These are phyloP conservation scores for Acanthopagrus latus DNA, from an alignment of 2,797 vertebrate species.

Conservation along the genomic window DNA sequence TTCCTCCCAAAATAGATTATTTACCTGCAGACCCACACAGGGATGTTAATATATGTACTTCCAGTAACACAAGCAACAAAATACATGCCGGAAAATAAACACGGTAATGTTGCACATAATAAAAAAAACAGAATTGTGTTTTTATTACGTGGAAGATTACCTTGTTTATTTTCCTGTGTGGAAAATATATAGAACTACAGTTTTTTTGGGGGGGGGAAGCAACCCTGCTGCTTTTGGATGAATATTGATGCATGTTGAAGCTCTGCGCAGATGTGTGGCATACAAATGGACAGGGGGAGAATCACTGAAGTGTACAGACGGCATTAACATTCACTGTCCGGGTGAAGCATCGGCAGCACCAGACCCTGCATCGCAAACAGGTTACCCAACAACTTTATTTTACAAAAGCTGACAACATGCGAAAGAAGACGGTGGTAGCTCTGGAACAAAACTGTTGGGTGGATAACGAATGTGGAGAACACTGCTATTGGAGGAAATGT, in stretches of 20 bases:
- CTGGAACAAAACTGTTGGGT: not conserved
- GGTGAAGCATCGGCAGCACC: conserved; percentile 24
- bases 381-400: conserved; percentile 35
- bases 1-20: not conserved
- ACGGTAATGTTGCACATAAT: not conserved
- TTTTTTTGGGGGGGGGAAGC: too few relatives aligned
- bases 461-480: not conserved
- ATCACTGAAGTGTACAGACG: conserved; percentile 25
- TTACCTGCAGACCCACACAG: not conserved
- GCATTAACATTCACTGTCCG: conserved; percentile 58
- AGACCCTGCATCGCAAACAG: conserved; percentile 51
- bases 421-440: not conserved
- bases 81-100: not conserved
- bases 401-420: conserved; percentile 31
- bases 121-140: not conserved
- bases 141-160: too few relatives aligned
- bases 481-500: conserved; percentile 27
- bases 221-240: conserved; percentile 12
- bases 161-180: not conserved
- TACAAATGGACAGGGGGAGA: conserved; percentile 37
- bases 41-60: not conserved
- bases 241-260: conserved; percentile 46
- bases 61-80: not conserved
- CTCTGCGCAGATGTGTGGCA: conserved; percentile 22
- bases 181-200: not conserved